Evolutionary conservation across 2,797 vertebrate genomes (phyloP).

Genomic region (Rousettus madagascariensis): DNA sequence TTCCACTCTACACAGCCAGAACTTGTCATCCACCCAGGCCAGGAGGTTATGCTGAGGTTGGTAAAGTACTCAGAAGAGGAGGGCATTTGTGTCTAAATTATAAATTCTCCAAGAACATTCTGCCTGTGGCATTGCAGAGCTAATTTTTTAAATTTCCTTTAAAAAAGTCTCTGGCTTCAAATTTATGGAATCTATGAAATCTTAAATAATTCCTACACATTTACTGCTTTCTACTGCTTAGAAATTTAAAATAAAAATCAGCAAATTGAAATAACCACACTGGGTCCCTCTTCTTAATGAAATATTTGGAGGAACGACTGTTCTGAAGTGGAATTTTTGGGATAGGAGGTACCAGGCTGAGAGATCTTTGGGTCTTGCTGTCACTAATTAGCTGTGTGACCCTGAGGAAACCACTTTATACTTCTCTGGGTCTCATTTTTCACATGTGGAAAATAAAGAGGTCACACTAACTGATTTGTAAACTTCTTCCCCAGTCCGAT

Average conservation of each 20-base stretch:
- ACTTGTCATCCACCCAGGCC: neutral
- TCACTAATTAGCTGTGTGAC: neutral
- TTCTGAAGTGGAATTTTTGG: neutral
- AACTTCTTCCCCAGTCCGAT: neutral
- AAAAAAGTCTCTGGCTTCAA: constrained; percentile 15
- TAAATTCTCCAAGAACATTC: neutral
- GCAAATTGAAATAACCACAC: neutral
- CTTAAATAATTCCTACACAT: neutral
- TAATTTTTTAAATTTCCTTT: neutral
- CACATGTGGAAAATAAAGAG: neutral
- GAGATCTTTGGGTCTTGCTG: neutral
- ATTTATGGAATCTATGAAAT: neutral
- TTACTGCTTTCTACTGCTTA: neutral
- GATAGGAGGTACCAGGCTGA: neutral
- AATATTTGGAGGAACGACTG: neutral
- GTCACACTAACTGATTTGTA: neutral
- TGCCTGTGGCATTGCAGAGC: neutral
- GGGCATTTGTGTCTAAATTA: neutral
- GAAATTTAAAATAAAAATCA: neutral
- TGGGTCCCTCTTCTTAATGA: neutral
- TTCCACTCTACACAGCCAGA: neutral
- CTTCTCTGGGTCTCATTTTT: neutral
- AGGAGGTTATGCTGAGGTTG: constrained; percentile 12
- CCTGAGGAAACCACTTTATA: neutral
- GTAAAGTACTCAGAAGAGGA: neutral